Conservation (phyloP, 2,113 vertebrate species). For the Gnathonemus echidnorhynchus region DNA sequence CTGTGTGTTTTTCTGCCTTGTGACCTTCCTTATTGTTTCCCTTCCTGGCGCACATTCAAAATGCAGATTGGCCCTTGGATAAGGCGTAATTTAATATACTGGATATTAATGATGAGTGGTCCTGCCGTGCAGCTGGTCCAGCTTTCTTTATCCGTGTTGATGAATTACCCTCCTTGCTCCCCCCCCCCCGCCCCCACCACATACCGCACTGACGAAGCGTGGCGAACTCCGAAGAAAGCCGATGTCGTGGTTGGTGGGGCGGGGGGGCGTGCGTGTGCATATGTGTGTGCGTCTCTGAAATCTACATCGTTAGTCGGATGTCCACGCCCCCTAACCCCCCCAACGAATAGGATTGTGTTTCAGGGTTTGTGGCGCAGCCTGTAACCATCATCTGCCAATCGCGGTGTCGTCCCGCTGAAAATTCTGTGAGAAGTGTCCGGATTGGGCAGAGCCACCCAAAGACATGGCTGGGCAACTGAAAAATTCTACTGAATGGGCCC, state of each 20-base stretch:
- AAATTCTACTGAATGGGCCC: background rate
- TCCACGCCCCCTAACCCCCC: background rate
- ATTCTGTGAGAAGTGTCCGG: background rate
- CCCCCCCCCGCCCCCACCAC: background rate
- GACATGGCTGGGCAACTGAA: background rate
- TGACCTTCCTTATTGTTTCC: conserved; percentile 4
- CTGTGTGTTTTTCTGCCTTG: background rate
- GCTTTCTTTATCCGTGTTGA: conserved; percentile 11
- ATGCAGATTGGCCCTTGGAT: background rate
- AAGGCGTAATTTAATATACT: background rate
- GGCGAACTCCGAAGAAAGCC: background rate
- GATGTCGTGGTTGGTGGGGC: background rate
- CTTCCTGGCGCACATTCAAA: background rate
- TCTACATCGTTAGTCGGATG: background rate
- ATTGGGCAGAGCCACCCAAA: background rate
- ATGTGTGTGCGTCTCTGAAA: background rate
- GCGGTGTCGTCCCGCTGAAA: background rate
- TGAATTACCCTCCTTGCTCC: background rate
- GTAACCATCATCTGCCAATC: background rate
- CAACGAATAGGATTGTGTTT: background rate
- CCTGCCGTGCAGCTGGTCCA: background rate
- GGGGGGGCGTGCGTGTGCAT: background rate
- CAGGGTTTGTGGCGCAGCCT: background rate
- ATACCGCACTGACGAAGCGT: background rate
- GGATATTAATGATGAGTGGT: conserved; percentile 11